A percentile compares a stretch with the other conserved stretches of the same genome.
phyloP scores from a whole-genome alignment of 2,888 invertebrate species.

The Tetramorium bicarinatum region DNA sequence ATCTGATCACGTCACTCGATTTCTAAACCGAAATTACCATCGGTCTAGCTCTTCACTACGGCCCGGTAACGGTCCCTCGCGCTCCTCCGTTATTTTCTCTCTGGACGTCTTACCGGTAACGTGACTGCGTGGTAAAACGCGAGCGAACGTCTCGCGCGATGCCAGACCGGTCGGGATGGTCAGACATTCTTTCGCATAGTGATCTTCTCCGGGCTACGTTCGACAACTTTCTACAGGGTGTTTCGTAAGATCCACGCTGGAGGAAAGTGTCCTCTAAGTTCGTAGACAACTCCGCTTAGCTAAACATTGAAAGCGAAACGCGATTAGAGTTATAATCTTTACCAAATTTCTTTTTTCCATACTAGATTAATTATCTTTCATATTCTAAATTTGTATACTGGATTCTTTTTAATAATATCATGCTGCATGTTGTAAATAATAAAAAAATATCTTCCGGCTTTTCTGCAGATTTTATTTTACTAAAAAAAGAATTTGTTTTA shows the following conservation, averaged over 20 bases:
- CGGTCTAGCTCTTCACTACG: slow-evolving; percentile 15
- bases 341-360: neutral
- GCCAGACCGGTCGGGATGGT: slow-evolving; percentile 78
- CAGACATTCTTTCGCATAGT: slow-evolving; percentile 63
- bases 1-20: neutral
- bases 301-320: neutral
- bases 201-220: slow-evolving; percentile 68
- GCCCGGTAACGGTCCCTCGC: slow-evolving; percentile 12
- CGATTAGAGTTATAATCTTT: neutral
- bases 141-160: slow-evolving; percentile 67
- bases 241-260: slow-evolving; percentile 7
- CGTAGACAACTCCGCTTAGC: neutral
- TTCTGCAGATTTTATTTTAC: neutral
- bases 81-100: slow-evolving; percentile 39
- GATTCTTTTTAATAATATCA: neutral
- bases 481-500: neutral
- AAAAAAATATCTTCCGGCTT: slow-evolving; percentile 1
- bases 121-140: slow-evolving; percentile 58
- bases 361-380: neutral
- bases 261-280: neutral
- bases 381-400: neutral
- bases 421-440: neutral
- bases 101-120: slow-evolving; percentile 33
- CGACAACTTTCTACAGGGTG: slow-evolving; percentile 57
- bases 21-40: slow-evolving; percentile 34